phyloP scores from a whole-genome alignment of 2,888 invertebrate species.

The Anagyrus pseudococci region DNA sequence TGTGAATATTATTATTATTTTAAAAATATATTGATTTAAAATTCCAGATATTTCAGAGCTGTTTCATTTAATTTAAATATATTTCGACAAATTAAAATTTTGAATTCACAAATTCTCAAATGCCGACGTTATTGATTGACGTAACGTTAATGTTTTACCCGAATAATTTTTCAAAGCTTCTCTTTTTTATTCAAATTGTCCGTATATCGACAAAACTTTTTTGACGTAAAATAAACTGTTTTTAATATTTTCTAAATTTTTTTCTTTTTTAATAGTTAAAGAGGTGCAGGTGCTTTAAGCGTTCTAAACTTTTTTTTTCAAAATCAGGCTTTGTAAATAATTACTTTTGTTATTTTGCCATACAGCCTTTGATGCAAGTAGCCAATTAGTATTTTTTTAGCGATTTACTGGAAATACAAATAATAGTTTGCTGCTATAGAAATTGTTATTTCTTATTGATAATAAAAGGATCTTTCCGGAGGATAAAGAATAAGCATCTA shows the following conservation, averaged over 20 bases:
- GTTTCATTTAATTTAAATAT: slow-evolving; percentile 18
- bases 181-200: slow-evolving; percentile 5
- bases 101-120: slow-evolving; percentile 12
- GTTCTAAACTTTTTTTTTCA: too few relatives aligned
- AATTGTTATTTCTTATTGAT: slow-evolving; percentile 16
- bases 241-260: too few relatives aligned
- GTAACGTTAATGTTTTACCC: slow-evolving; percentile 18
- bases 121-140: slow-evolving; percentile 33
- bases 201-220: too few relatives aligned
- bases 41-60: neutral
- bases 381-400: too few relatives aligned
- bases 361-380: too few relatives aligned
- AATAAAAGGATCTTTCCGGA: slow-evolving; percentile 16
- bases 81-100: slow-evolving; percentile 30
- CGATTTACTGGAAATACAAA: slow-evolving; percentile 23
- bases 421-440: slow-evolving; percentile 15
- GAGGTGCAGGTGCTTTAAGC: too few relatives aligned
- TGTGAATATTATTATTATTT: slow-evolving; percentile 12
- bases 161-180: slow-evolving; percentile 32
- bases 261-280: too few relatives aligned
- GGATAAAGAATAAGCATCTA: slow-evolving; percentile 18
- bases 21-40: too few relatives aligned
- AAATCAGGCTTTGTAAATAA: too few relatives aligned
- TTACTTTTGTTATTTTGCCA: too few relatives aligned
- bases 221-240: too few relatives aligned